Conservation (phyloP, 2,113 vertebrate genomes). For the Gymnorhina tibicen region DNA sequence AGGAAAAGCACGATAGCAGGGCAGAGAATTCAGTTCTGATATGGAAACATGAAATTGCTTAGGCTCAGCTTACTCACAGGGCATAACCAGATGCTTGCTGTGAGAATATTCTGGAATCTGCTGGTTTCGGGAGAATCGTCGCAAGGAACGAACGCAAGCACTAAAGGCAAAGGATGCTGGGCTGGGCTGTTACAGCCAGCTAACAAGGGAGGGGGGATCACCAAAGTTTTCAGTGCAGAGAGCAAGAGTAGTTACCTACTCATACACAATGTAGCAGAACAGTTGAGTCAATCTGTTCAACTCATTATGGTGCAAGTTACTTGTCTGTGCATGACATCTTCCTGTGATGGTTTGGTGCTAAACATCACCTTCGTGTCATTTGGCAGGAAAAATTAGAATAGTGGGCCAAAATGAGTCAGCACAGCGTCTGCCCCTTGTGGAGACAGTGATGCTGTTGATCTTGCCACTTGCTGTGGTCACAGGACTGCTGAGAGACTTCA, state of each 20-base stretch:
- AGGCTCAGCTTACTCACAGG: not conserved
- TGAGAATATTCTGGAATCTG: not conserved
- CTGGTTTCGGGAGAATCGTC: not conserved
- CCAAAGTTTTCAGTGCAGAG: not conserved
- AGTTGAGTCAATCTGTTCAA: not conserved
- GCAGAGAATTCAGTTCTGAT: not conserved
- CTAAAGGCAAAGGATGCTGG: not conserved
- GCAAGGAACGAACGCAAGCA: not conserved
- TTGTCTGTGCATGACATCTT: not conserved
- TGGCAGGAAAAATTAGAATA: not conserved
- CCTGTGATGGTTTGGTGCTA: constrained; percentile 37
- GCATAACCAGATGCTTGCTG: not conserved
- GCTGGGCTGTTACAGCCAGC: not conserved
- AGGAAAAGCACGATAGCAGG: not conserved
- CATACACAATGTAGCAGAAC: not conserved
- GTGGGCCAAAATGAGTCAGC: not conserved
- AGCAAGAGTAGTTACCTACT: not conserved
- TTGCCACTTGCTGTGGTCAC: not conserved
- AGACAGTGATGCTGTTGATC: not conserved
- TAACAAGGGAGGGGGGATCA: not conserved
- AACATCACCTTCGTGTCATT: not conserved
- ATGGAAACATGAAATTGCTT: not conserved
- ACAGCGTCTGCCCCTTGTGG: not conserved
- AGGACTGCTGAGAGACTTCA: not conserved
- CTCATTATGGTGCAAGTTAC: not conserved